phyloP scores from a whole-genome alignment of 2,797 vertebrate species.

The Malacoctenus gilli region DNA sequence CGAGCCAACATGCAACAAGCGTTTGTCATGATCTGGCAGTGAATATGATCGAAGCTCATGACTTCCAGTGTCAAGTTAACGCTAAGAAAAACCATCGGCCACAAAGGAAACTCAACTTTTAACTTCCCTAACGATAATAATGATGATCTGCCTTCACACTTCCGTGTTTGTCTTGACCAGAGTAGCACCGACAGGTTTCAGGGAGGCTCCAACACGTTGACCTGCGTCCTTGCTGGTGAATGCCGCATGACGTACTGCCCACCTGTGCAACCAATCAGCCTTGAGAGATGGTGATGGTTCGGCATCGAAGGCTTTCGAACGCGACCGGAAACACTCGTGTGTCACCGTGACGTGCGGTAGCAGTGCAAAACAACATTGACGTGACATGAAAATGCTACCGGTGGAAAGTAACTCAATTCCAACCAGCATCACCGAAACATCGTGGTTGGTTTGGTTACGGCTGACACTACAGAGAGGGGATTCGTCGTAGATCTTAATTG shows the following conservation, averaged over 20 bases:
- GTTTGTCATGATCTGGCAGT: too few relatives aligned
- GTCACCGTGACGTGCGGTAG: too few relatives aligned
- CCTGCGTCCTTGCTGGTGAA: background rate
- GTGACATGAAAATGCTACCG: background rate
- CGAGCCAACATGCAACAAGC: background rate
- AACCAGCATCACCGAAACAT: conserved; percentile 3
- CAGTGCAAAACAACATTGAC: too few relatives aligned
- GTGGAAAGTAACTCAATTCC: background rate
- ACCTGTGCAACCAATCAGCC: background rate
- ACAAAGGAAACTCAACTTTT: too few relatives aligned
- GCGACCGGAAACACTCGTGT: too few relatives aligned
- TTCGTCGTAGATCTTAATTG: too few relatives aligned
- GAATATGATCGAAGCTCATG: background rate
- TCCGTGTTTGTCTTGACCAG: background rate
- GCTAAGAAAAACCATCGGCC: too few relatives aligned
- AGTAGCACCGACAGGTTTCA: background rate
- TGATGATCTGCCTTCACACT: background rate
- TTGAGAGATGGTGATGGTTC: background rate
- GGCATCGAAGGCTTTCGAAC: background rate
- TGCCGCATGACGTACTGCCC: conserved; percentile 1
- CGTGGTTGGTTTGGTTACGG: background rate
- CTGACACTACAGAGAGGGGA: too few relatives aligned
- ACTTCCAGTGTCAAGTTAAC: background rate
- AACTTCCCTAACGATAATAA: too few relatives aligned
- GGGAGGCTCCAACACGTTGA: background rate